Conservation (phyloP, 2,888 invertebrate species). For the Pseudoips prasinana region DNA sequence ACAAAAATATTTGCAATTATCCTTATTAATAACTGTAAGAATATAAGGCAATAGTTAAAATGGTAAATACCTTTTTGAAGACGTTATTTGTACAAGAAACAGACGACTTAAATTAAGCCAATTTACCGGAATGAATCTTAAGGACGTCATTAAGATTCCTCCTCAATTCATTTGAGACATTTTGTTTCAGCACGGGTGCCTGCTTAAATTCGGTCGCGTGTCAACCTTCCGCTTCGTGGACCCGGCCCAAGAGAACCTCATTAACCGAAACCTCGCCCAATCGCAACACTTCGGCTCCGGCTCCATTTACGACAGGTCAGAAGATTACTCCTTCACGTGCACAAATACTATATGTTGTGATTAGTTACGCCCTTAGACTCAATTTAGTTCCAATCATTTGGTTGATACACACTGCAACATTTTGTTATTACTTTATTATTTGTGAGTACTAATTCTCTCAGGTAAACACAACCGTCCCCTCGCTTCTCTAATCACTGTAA, state of each 20-base stretch:
- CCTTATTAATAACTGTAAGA: too few species aligned
- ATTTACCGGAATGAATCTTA: not conserved
- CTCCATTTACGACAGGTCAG: conserved; percentile 91
- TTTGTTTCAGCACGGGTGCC: conserved; percentile 86
- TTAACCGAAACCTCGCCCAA: conserved; percentile 88
- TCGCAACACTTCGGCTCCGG: conserved; percentile 87
- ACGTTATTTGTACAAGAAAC: too few species aligned
- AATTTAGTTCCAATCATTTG: conserved; percentile 33
- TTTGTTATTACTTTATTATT: conserved; percentile 43
- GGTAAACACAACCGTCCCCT: conserved; percentile 41
- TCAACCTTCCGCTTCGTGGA: conserved; percentile 94
- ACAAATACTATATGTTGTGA: conserved; percentile 46
- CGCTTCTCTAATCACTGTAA: conserved; percentile 60
- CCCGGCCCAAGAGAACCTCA: conserved; percentile 90
- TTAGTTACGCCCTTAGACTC: conserved; percentile 46
- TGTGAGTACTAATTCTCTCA: conserved; percentile 36
- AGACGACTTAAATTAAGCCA: too few species aligned
- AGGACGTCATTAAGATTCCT: conserved; percentile 3
- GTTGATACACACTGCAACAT: conserved; percentile 44
- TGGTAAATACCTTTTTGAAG: too few species aligned
- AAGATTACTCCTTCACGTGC: conserved; percentile 15
- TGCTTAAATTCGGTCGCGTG: conserved; percentile 92
- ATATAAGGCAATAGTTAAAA: too few species aligned
- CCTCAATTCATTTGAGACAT: conserved; percentile 13
- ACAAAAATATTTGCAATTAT: too few species aligned